These are phyloP conservation scores for Pogonomyrmex californicus DNA, from an alignment of 1,140 invertebrate genomes.

Conservation along the genomic window DNA sequence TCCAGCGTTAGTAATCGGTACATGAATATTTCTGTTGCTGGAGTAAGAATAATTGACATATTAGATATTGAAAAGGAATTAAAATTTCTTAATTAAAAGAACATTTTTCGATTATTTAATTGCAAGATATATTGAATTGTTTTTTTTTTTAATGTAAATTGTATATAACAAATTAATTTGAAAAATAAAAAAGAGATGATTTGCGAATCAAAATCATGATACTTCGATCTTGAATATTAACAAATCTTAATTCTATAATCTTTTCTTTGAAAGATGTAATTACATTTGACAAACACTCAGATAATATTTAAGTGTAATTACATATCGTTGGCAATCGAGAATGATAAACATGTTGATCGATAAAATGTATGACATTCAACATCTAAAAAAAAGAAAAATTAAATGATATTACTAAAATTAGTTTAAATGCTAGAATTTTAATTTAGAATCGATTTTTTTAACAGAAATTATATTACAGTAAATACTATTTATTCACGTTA, in stretches of 20 bases:
- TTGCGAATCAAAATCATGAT: neutral
- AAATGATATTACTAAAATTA: neutral
- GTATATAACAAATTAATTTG: neutral
- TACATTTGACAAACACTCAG: neutral
- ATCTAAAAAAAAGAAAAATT: neutral
- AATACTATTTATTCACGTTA: neutral
- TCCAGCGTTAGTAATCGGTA: too few species aligned
- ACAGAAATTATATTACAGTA: neutral
- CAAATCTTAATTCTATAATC: neutral
- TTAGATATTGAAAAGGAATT: neutral
- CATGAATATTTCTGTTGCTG: neutral
- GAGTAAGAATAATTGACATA: neutral
- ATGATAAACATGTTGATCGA: neutral
- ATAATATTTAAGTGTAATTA: constrained; percentile 15
- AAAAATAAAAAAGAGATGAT: neutral
- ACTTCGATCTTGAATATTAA: neutral
- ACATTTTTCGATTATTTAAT: neutral
- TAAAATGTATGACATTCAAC: neutral
- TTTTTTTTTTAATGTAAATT: neutral
- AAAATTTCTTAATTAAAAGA: neutral
- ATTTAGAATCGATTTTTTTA: neutral
- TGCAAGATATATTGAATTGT: neutral
- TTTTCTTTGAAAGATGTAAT: constrained; percentile 5
- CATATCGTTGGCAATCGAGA: neutral
- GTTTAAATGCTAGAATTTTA: neutral